These are phyloP conservation scores for Heteropelma amictum DNA, from an alignment of 2,888 invertebrate genomes.

Conservation along the genomic window DNA sequence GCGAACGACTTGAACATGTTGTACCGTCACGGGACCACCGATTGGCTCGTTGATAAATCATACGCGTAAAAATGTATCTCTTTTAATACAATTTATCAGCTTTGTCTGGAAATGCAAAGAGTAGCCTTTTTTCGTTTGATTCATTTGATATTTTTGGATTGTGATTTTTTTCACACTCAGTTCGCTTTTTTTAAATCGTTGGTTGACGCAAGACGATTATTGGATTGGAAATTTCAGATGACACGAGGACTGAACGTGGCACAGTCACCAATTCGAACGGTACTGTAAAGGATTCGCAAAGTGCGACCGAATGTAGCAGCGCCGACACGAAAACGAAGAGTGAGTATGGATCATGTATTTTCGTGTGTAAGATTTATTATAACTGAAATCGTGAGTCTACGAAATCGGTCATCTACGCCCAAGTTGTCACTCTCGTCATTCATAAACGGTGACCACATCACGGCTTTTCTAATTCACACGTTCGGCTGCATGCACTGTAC, in stretches of 20 bases:
- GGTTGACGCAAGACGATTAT: constrained; percentile 9
- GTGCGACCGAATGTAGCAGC: constrained; percentile 37
- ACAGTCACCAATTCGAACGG: constrained; percentile 71
- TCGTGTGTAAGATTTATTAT: neutral
- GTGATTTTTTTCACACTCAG: neutral
- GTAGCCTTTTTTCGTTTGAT: too few species aligned
- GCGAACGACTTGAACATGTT: too few species aligned
- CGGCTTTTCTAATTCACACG: constrained; percentile 33
- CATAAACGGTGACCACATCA: constrained; percentile 25
- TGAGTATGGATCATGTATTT: constrained; percentile 49
- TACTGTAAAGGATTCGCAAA: constrained; percentile 61
- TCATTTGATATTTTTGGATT: too few species aligned
- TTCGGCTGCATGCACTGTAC: constrained; percentile 47
- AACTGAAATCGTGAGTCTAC: constrained; percentile 26
- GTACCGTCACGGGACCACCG: too few species aligned
- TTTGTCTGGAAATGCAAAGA: too few species aligned
- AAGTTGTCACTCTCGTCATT: neutral
- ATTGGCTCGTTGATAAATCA: too few species aligned
- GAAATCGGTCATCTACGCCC: constrained; percentile 49
- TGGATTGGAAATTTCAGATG: constrained; percentile 68
- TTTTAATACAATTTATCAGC: too few species aligned
- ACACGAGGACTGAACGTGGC: constrained; percentile 66
- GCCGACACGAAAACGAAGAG: constrained; percentile 55
- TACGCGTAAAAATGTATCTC: too few species aligned
- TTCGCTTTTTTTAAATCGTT: too few species aligned